Evolutionary conservation across 2,888 invertebrate genomes (phyloP), one percentile per base, ranked within the genome.

Genomic region (Amiota mariae): DNA sequence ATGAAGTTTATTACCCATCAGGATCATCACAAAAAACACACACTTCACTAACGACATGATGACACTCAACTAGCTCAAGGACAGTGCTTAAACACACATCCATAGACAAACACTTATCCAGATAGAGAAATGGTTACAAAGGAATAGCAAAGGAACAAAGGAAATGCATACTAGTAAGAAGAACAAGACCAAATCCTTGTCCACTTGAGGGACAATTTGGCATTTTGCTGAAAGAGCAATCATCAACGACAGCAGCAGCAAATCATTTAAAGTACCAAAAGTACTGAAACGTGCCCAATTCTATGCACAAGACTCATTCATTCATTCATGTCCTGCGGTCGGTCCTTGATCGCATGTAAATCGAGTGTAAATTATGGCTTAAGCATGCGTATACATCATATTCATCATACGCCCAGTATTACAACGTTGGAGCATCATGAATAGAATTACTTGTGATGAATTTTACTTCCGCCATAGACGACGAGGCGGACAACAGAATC

Each of bases 321-420:
- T n/a, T 15, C 67, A 67, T 48, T 8, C 67, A 67, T 48, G 13
- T 48, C 49, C 47, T 6, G 15, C 12, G n/a, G 46, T 36, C n/a
- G 12, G 49, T 15, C 15, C 59, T 71, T 72, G 67, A 68, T 51
- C 51, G 54, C 78, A 83, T 85, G 82, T 78, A 83, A 80, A 80
- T 80, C 73, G 76, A 75, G 77, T 79, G 79, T 78, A 78, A 85
- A 82, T 85, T 80, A 85, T 82, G 75, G 84, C 78, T 73, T 20
- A 79, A 74, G 73, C 82, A 85, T 68, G 51, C 20, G 54, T 68
- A 51, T 15, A 68, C 67, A 68, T 54, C 67, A 68, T 68, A 68
- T 80, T 78, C 84, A 82, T 77, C 82, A 36, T 71, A 51, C 71
- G 59, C 71, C 48, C 48, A 12, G 15, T 56, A 11, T 56, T 57